Conservation (phyloP, 2,113 vertebrate species). For the Triplophysa tibetana region DNA sequence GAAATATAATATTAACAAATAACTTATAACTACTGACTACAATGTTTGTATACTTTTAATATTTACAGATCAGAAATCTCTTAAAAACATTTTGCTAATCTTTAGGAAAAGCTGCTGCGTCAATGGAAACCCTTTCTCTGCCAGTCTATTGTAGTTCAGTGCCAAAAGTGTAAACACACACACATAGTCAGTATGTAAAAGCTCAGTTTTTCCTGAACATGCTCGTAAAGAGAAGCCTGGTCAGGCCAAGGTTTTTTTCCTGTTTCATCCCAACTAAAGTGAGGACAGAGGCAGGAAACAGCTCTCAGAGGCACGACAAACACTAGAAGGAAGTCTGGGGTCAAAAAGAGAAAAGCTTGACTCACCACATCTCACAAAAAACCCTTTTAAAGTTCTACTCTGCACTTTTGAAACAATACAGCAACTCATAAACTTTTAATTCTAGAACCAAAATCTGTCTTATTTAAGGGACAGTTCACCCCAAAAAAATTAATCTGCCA, state of each 20-base stretch:
- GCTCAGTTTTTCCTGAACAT: constrained; percentile 17
- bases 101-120: constrained; percentile 22
- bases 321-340: constrained; percentile 54
- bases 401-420: neutral
- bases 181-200: neutral
- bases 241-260: constrained; percentile 60
- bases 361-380: constrained; percentile 18
- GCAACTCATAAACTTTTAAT: neutral
- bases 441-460: neutral
- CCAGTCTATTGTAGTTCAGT: neutral
- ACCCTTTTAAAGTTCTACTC: neutral
- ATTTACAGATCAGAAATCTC: neutral
- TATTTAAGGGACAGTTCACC: neutral
- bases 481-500: no score
- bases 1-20: neutral
- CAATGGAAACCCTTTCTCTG: constrained; percentile 29
- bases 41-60: neutral
- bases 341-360: constrained; percentile 28
- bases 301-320: constrained; percentile 70
- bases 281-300: constrained; percentile 74
- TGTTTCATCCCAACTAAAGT: constrained; percentile 64
- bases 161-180: constrained; percentile 20
- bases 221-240: constrained; percentile 56
- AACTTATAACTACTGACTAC: neutral
- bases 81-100: neutral